Percentiles rank a stretch among this genome's conserved stretches.
Evolutionary conservation across 2,113 vertebrate species (phyloP).

Genomic region (Psilopsiagon aurifrons): DNA sequence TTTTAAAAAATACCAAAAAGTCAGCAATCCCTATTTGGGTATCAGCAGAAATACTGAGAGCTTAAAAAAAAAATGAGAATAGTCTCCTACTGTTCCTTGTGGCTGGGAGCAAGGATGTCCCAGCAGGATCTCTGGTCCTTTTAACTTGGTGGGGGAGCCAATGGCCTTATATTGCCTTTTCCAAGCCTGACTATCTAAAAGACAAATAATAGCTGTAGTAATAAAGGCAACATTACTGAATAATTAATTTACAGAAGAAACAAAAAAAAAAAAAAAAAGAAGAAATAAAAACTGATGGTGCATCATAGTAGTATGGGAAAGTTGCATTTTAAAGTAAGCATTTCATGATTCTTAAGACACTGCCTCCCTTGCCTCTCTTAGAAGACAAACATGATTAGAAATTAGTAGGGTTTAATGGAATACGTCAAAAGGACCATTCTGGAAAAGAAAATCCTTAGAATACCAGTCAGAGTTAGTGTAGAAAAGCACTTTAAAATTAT

Average conservation of each 20-base stretch:
- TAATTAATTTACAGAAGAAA: background rate
- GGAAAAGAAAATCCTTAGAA: background rate
- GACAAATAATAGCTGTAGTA: background rate
- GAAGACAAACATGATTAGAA: background rate
- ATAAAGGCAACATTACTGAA: background rate
- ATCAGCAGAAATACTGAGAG: conserved; percentile 1
- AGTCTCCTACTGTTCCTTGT: background rate
- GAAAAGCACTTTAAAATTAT: background rate
- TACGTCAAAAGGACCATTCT: background rate
- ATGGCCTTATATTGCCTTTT: background rate
- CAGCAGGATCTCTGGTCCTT: background rate
- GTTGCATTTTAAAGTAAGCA: background rate
- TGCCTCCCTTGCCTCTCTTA: background rate
- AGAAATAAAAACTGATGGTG: background rate
- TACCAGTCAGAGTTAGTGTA: background rate
- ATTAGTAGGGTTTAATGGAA: background rate
- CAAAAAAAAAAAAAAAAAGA: background rate
- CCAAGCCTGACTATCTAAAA: background rate
- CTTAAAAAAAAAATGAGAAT: background rate
- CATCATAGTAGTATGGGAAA: fast-evolving
- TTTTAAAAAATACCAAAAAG: conserved; percentile 23
- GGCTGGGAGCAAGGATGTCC: background rate
- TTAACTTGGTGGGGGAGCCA: background rate
- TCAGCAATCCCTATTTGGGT: background rate
- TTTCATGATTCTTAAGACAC: background rate